Base-by-base conservation (phyloP, 1,140 invertebrate species). In the Caenorhabditis latens region DNA sequence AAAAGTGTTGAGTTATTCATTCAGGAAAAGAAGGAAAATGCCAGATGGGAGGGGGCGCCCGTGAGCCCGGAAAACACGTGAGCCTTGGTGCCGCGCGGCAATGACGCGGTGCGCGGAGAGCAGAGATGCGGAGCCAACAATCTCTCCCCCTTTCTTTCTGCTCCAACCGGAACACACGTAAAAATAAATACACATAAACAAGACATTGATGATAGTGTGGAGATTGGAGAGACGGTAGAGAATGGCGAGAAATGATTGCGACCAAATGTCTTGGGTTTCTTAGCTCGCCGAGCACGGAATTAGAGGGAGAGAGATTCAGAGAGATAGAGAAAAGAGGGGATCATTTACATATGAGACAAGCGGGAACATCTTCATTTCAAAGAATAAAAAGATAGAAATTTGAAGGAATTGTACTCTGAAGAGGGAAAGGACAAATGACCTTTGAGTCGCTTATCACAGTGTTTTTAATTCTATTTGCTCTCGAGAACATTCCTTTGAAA, bases 101-200 rank as follows among this genome's bases (percentile, higher is more conserved):
- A 50, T 79, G 71, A 79, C 71, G 71, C 71, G 71, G 71, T 79
- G 71, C 71, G 71, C 71, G 71, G 65, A 71, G 63, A 13, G n/a
- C 2, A 8, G 58, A 32, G 32, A 32, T 32, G 24, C 24, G 61
- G 65, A 71, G 65, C 65, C 40, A 65, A 53, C 50, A 53, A 53
- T 53, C 50, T 16, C 13, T 53, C 16, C 13, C 50, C 50, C 32
- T 32, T 32, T 32, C 32, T 32, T 32, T 32, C 32, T 32, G 32
- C 32, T 53, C 50, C 16, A 63, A 79, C 71, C 71, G 71, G 71
- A 79, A 79, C 71, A 79, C 71, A 50, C 71, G 46, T 79, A 79
- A 50, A 79, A 79, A 79, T 79, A 79, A 79, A 79, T 79, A 79
- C 71, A 79, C 71, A 79, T 79, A 79, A 79, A 50, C 43, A 79